phyloP scores from a whole-genome alignment of 1,140 invertebrate species.

The Macrocentrus cingulum region DNA sequence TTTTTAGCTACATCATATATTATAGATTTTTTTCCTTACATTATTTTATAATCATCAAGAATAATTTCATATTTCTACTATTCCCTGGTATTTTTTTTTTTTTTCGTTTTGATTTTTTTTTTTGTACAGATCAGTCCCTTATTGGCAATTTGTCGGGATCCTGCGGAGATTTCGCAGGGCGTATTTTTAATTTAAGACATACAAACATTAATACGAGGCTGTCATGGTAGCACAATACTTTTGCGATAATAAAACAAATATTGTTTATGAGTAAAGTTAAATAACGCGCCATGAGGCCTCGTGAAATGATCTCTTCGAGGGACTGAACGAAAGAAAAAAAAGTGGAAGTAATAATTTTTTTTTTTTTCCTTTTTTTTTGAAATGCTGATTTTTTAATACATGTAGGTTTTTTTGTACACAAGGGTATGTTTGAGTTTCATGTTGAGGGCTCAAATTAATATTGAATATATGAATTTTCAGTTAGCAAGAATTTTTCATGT shows the following conservation, averaged over 20 bases:
- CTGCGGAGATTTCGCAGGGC: conserved; percentile 48
- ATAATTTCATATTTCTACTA: conserved; percentile 12
- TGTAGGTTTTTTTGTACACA: conserved; percentile 27
- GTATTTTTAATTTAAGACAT: conserved; percentile 44
- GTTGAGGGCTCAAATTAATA: no score
- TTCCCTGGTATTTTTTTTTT: conserved; percentile 4
- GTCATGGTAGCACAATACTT: no score
- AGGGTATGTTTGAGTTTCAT: no score
- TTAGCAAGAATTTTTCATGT: conserved; percentile 7
- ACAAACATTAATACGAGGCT: conserved; percentile 27
- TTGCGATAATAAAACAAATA: no score
- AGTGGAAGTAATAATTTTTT: conserved; percentile 14
- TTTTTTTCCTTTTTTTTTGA: conserved; percentile 4
- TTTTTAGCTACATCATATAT: no score
- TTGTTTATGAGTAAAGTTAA: neutral
- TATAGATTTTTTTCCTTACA: no score
- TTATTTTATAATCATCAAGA: no score
- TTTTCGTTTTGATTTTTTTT: conserved; percentile 20
- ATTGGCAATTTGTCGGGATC: conserved; percentile 43
- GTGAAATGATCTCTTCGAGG: conserved; percentile 33
- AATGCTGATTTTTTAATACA: conserved; percentile 25
- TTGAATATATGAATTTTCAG: neutral
- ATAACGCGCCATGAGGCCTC: conserved; percentile 17
- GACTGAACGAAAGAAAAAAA: conserved; percentile 28
- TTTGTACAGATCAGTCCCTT: conserved; percentile 36